Evolutionary conservation across 1,140 invertebrate genomes (phyloP), one percentile per base, ranked within the genome.

Genomic region (Zaprionus gabonicus): DNA sequence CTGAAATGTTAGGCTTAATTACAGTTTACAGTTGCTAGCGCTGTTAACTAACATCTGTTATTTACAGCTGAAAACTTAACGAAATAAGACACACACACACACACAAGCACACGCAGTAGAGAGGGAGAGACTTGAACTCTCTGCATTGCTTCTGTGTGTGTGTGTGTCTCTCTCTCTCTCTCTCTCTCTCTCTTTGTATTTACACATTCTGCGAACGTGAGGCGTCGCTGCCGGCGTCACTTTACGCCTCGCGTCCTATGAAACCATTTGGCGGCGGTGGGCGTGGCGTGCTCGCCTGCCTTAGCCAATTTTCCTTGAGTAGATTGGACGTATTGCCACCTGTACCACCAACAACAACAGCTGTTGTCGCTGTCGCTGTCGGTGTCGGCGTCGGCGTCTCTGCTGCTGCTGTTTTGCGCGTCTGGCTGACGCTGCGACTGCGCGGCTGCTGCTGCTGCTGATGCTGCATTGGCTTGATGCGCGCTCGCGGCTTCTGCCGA

Each of bases 181-280:
- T 59, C 7, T 56, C 20, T 49, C 1, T 51, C n/a, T 51, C 20
- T 51, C 46, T 51, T 25, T 25, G 17, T 84, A 87, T 82, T 76
- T 82, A 86, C 77, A 80, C 66, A 72, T 62, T 55, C 12, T n/a
- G 13, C 20, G 12, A 31, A 70, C 64, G 5, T 44, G 58, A 9
- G 31, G 38, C 44, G 55, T 44, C 12, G 9, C 12, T 34, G 31
- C 9, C 10, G 9, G 31, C 31, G 31, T 34, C 9, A 34, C 6
- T 62, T 77, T 87, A 91, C 74, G 84, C 80, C 66, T 92, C 91
- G 62, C 88, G 81, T 25, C 91, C 91, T n/a, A 92, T 91, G 72
- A 92, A 92, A 68, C 91, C 91, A 62, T 92, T 92, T 4, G 91
- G 91, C 9, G 91, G 91, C 31, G 88, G 91, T 17, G 80, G 82